Evolutionary conservation across 2,888 invertebrate genomes (phyloP), one percentile per base, ranked within the genome.

Genomic region (Frankliniella fusca): DNA sequence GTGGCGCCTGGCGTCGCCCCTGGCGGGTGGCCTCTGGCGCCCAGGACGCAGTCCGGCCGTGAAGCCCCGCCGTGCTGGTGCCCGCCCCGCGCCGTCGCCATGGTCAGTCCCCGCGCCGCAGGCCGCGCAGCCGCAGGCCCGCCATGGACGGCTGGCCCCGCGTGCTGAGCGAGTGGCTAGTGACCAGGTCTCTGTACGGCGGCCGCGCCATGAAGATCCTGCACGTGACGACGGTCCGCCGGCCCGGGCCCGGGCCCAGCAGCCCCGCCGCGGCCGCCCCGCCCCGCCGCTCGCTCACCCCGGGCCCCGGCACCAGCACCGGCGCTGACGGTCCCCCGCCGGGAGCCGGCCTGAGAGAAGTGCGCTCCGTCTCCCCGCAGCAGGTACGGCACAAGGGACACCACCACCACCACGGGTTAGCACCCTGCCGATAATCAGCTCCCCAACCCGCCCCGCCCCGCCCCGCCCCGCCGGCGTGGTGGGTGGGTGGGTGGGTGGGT

Each of bases 391-490:
- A 3, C 8, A 12, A 2, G 54, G 12, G 54, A 15, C 54, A 54
- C 54, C 54, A 9, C 54, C 54, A 18, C 15, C 38, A 38, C 38
- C 38, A 38, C 70, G 70, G 9, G 70, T 70, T 70, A 70, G 23
- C 70, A 23, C n/a, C 70, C 11, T 10, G 11, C 70, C 23, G 70
- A 70, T 70, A 70, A 70, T 70, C n/a, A 20, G 18, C 54, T 0
- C 54, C 10, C 15, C 23, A 23, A 0, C 70, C 70, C 11, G 11
- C n/a, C 20, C 2, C 65, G 65, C n/a, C n/a, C 10, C 65, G 65
- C 38, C 38, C 38, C 38, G 70, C 23, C n/a, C 23, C 23, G 85
- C 84, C 70, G 83, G 83, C 23, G 85, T 83, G 38, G 87, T 87
- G 65, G 86, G 86, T 8, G 88, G 83, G 9, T 80, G 82, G 1